Percentiles rank a stretch among this genome's conserved stretches.
Evolutionary conservation across 2,888 invertebrate genomes (phyloP).

Genomic region (Hirtodrosophila duncani): DNA sequence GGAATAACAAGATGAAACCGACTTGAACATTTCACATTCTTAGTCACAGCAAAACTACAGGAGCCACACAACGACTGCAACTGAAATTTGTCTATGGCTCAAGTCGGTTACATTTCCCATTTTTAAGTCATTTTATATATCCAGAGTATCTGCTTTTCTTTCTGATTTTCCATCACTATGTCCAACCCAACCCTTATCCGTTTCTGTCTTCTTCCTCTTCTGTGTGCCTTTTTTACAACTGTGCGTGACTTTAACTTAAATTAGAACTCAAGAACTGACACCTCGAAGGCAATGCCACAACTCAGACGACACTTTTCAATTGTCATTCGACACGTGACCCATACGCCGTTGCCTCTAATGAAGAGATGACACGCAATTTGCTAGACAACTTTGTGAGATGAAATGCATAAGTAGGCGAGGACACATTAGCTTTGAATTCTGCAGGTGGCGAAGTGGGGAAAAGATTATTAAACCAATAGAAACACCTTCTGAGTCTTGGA

Average conservation of each 20-base stretch:
- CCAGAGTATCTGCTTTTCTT: neutral
- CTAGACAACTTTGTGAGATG: conserved; percentile 6
- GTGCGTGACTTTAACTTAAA: conserved; percentile 31
- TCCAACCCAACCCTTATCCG: too few species aligned
- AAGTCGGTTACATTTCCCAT: too few species aligned
- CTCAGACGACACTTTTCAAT: neutral
- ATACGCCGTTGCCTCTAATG: conserved; percentile 15
- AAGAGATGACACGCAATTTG: conserved; percentile 10
- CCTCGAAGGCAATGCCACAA: neutral
- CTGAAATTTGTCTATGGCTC: neutral
- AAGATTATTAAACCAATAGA: neutral
- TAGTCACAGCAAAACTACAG: too few species aligned
- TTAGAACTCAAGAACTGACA: conserved; percentile 4
- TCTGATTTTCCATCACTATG: too few species aligned
- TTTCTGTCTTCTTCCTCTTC: too few species aligned
- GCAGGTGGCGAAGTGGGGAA: neutral
- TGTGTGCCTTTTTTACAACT: neutral
- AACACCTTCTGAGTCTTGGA: neutral
- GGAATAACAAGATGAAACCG: neutral
- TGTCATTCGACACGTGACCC: conserved; percentile 21
- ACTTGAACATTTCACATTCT: conserved; percentile 5
- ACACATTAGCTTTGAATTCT: too few species aligned
- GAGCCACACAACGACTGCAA: conserved; percentile 1
- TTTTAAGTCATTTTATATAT: too few species aligned
- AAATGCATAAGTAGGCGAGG: conserved; percentile 34